A percentile compares a stretch with the other conserved stretches of the same genome.
phyloP scores from a whole-genome alignment of 2,797 vertebrate species.

The Acrocephalus scirpaceus region DNA sequence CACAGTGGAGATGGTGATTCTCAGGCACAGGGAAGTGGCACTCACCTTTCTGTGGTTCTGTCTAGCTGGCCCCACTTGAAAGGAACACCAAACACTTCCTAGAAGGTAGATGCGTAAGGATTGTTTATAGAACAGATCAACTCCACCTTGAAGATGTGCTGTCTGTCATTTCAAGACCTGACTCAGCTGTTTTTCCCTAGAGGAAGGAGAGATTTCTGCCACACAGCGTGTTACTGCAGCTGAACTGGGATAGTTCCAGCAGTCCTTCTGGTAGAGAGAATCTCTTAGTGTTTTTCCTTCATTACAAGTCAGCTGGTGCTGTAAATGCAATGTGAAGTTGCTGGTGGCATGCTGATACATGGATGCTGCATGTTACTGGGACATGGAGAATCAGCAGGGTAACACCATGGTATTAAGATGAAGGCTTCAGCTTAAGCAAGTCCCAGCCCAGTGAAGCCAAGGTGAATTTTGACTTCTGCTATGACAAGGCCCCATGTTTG shows the following conservation, averaged over 20 bases:
- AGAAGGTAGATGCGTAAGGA: neutral
- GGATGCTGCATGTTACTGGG: neutral
- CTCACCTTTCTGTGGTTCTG: neutral
- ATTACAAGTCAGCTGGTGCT: neutral
- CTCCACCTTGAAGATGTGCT: neutral
- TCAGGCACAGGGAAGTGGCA: neutral
- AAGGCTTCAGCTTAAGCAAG: neutral
- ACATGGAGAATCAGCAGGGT: neutral
- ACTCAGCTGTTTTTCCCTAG: neutral
- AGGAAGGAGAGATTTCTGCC: neutral
- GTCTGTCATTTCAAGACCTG: neutral
- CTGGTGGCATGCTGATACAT: accelerated
- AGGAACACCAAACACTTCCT: neutral
- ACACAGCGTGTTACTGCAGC: neutral
- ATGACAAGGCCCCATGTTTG: neutral
- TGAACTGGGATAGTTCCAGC: neutral
- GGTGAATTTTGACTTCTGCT: neutral
- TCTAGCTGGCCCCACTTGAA: neutral
- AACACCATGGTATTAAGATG: neutral
- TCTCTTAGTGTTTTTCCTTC: neutral
- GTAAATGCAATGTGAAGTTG: neutral
- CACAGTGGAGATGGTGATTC: neutral
- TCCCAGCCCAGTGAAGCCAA: neutral
- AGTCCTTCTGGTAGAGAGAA: neutral
- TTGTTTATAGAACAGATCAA: neutral